Evolutionary conservation across 2,797 vertebrate genomes (phyloP), one percentile per base, ranked within the genome.

Genomic region (Cynodonichthys magdalenae): DNA sequence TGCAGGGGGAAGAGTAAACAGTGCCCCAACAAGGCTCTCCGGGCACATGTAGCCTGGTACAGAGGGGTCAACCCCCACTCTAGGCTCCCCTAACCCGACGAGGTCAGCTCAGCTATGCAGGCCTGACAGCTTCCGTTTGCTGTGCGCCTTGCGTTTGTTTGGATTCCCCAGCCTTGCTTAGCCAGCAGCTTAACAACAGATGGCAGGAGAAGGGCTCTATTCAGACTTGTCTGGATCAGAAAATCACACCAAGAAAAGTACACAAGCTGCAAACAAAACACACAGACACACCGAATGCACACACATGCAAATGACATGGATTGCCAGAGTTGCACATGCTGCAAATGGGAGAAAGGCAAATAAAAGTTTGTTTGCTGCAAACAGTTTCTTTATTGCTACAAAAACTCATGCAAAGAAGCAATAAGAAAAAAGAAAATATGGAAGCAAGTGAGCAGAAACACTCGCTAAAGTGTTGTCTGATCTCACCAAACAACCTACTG

Each of bases 111-210:
- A 94, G 94, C 94, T 95, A 94, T 94, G 95, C 84, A 73, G 77
- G 85, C 87, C 94, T 95, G 94, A 95, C 94, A 96, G 95, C 94
- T 94, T 96, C 94, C 89, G 94, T 94, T 96, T 95, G 94, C 94
- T 94, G 92, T 95, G 94, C 92, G 93, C 93, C 90, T 89, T 79
- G 79, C 87, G 93, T 95, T 93, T 96, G 96, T 96, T 96, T 97
- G 93, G 95, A 95, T 95, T 95, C 92, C 87, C 91, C 90, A 92
- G 94, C 91, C 92, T 95, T 93, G 94, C 93, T 95, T 93, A 84
- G 93, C 94, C 92, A 90, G 94, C 95, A 95, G 95, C 95, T 95
- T 95, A 93, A 95, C 94, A 96, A 95, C 96, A 96, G 95, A 96
- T 95, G 95, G 95, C 94, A 93, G 77, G 79, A 92, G 92, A 94